A percentile compares a stretch with the other conserved stretches of the same genome.
Evolutionary conservation across 2,797 vertebrate genomes (phyloP).

Genomic region (Rhinella marina): DNA sequence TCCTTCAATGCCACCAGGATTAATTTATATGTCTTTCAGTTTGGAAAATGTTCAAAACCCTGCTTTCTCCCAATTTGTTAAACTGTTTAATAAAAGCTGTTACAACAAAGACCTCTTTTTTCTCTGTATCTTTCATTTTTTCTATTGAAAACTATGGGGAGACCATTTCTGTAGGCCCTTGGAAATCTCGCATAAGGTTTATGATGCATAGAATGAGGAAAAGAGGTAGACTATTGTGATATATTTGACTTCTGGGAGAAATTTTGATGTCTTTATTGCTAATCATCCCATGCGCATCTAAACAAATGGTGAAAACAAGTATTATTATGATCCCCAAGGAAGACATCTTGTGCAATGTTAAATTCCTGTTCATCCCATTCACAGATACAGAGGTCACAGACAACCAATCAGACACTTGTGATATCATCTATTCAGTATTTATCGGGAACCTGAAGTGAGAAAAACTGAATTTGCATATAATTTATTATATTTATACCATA

Average conservation of each 20-base stretch:
- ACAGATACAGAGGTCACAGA: neutral
- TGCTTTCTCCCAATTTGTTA: slow-evolving; percentile 8
- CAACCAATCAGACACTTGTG: neutral
- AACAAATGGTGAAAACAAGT: slow-evolving; percentile 12
- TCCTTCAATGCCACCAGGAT: slow-evolving; percentile 70
- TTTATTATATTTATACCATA: too few relatives aligned
- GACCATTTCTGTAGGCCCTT: neutral
- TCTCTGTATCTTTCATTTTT: slow-evolving; percentile 20
- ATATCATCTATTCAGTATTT: neutral
- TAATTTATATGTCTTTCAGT: slow-evolving; percentile 71
- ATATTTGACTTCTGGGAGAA: slow-evolving; percentile 19
- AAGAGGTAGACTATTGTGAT: slow-evolving; percentile 5
- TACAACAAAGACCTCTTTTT: slow-evolving; percentile 25
- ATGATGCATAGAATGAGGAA: slow-evolving; percentile 26
- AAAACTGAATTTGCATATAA: neutral
- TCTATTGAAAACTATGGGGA: slow-evolving; percentile 18
- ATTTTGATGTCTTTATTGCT: neutral
- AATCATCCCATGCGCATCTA: neutral
- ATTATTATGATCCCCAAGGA: neutral
- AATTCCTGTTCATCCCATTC: neutral
- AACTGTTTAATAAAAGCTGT: neutral
- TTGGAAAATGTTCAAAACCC: slow-evolving; percentile 69
- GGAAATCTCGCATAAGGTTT: slow-evolving; percentile 23
- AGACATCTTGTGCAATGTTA: neutral
- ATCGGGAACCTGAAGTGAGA: neutral